Evolutionary conservation across 92 coral and sea anemone species (phyloP).

Genomic region (Zoanthus gigantus): DNA sequence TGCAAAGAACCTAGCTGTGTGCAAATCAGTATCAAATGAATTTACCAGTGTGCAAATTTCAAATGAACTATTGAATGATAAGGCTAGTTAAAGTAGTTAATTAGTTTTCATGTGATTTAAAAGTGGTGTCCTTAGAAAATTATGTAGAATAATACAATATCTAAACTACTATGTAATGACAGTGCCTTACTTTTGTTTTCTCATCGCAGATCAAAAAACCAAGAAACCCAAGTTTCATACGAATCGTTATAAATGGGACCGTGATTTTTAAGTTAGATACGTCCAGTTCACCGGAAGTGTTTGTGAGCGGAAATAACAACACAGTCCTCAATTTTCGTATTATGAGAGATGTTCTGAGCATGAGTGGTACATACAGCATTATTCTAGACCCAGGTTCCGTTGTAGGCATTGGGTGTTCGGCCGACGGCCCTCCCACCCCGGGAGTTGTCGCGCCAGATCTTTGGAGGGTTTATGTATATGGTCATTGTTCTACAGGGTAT

Average conservation of each 20-base stretch:
- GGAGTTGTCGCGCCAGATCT: slow-evolving; percentile 33
- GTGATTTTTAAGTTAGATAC: slow-evolving; percentile 60
- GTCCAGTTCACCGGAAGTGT: slow-evolving; percentile 27
- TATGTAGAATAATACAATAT: neutral
- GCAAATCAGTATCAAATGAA: no score
- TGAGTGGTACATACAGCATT: slow-evolving; percentile 64
- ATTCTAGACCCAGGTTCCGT: slow-evolving; percentile 66
- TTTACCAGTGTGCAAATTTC: no score
- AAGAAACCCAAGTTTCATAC: slow-evolving; percentile 45
- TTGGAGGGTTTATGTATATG: slow-evolving; percentile 50
- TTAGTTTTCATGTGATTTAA: no score
- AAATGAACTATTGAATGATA: no score
- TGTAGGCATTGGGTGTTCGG: slow-evolving; percentile 68
- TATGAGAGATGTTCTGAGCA: slow-evolving; percentile 55
- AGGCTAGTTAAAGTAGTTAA: no score
- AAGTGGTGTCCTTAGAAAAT: no score
- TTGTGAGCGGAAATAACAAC: slow-evolving; percentile 30
- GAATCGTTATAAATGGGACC: slow-evolving; percentile 19
- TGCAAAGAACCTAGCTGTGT: no score
- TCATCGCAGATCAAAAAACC: slow-evolving; percentile 60
- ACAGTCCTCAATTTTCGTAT: slow-evolving; percentile 51
- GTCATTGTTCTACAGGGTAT: slow-evolving; percentile 48
- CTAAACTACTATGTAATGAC: neutral
- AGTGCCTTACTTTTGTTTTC: neutral
- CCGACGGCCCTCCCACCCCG: slow-evolving; percentile 70